These are phyloP conservation scores for Archips xylosteana DNA, from an alignment of 2,888 invertebrate genomes.

Conservation along the genomic window DNA sequence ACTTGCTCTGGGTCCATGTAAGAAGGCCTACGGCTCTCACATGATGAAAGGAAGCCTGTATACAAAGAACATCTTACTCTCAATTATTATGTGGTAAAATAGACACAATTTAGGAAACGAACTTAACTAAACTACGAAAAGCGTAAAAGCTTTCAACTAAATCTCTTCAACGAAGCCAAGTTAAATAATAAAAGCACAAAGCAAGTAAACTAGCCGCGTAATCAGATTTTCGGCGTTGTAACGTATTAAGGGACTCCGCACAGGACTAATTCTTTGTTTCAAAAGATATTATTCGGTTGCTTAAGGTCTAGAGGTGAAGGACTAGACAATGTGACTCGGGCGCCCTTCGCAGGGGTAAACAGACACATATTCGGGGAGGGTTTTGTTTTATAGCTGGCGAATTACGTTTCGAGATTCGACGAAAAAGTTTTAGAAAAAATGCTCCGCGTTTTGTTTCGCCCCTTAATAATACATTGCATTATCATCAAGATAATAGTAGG, in stretches of 20 bases:
- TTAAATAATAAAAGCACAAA: neutral
- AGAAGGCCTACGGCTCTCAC: neutral
- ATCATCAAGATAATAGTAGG: neutral
- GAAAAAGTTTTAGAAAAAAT: constrained; percentile 3
- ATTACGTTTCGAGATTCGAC: neutral
- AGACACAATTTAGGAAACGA: neutral
- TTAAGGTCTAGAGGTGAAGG: constrained; percentile 50
- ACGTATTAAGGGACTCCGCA: constrained; percentile 13
- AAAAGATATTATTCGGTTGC: constrained; percentile 4
- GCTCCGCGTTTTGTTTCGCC: neutral
- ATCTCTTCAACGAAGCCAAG: neutral
- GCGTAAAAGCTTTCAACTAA: neutral
- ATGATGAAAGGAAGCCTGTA: neutral
- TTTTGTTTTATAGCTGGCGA: constrained; percentile 13
- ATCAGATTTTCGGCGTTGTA: constrained; percentile 13
- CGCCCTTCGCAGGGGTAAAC: constrained; percentile 75
- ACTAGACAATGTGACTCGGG: constrained; percentile 80
- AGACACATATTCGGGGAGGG: constrained; percentile 56
- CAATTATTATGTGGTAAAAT: neutral
- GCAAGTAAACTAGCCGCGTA: constrained; percentile 11
- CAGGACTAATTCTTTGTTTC: constrained; percentile 8
- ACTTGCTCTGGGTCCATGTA: neutral
- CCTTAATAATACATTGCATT: neutral
- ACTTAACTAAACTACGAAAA: neutral
- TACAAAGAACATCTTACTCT: neutral